Evolutionary conservation across 2,888 invertebrate species (phyloP), one percentile per base, ranked within the genome.

Genomic region (Amiota communis): DNA sequence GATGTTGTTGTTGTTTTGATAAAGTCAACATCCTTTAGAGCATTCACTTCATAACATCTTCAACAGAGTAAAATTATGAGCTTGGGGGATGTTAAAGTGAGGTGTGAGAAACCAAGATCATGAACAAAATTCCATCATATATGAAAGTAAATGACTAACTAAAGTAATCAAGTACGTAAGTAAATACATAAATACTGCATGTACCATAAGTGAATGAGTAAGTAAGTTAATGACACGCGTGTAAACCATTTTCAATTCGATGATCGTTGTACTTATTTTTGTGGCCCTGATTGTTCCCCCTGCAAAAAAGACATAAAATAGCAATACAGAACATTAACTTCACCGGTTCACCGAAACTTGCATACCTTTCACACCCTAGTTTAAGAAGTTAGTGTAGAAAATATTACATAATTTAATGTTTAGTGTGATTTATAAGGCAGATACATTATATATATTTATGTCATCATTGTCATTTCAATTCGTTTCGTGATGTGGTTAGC

Each of bases 11-110:
- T 6, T 11, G 56, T 13, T 20, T 75, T 74, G 76, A 76, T 77
- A 77, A 79, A 84, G 87, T 87, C 87, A 87, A 87, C 86, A 87
- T 86, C 86, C 87, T 87, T 82, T 79, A 82, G 83, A 81, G 83
- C 85, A 85, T 86, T 87, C 85, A 85, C 84, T 57, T 69, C 46
- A 20, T 46, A 57, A 8, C 57, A 47, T 9, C 17, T 64, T n/a
- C 47, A 46, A 47, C 70, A 70, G n/a, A 51, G 8, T 67, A 11
- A 46, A 11, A 23, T 17, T 59, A 36, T 36, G 36, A 6, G 36
- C 36, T 6, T 53, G 15, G n/a, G 53, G 15, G 15, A n/a, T 1
- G 15, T 65, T 13, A n/a, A 2, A 13, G 69, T 69, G 46, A 23
- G 69, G 68, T 48, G 17, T 67, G 49, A 64, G 15, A 59, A 15